Percentiles rank a stretch among this genome's conserved stretches.
Evolutionary conservation across 2,113 vertebrate genomes (phyloP).

Genomic region (Siphamia tubifer): DNA sequence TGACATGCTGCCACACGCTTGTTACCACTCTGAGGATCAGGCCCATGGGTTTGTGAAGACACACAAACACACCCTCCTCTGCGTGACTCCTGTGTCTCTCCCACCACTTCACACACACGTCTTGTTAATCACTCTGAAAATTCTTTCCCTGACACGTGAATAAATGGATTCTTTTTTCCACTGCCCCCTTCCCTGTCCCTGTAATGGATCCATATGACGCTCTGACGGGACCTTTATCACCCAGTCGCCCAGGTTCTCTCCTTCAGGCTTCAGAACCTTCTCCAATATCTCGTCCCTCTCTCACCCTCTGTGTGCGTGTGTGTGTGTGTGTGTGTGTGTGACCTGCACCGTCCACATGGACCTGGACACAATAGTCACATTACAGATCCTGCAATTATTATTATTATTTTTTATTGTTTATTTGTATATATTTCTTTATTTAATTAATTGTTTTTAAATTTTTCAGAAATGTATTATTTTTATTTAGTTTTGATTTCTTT

Average conservation of each 20-base stretch:
- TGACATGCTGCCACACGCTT: slow-evolving; percentile 71
- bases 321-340: too few species aligned
- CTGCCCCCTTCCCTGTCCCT: slow-evolving; percentile 15
- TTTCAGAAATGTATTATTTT: too few species aligned
- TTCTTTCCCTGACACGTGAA: slow-evolving; percentile 4
- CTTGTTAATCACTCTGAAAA: slow-evolving; percentile 2
- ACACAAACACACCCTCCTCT: slow-evolving; percentile 1
- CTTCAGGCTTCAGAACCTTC: slow-evolving; percentile 15
- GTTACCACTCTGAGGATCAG: slow-evolving; percentile 52
- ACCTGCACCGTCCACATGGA: too few species aligned
- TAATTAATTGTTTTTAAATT: too few species aligned
- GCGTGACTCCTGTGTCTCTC: slow-evolving; percentile 15
- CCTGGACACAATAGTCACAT: too few species aligned
- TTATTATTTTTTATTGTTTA: too few species aligned
- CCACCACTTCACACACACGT: slow-evolving; percentile 15
- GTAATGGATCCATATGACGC: slow-evolving; percentile 46
- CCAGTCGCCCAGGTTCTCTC: slow-evolving; percentile 29
- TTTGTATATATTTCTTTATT: too few species aligned
- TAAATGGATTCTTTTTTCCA: slow-evolving; percentile 5
- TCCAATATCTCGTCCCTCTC: slow-evolving; percentile 28
- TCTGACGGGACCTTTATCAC: slow-evolving; percentile 38
- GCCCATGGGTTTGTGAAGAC: slow-evolving; percentile 28
- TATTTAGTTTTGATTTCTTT: too few species aligned
- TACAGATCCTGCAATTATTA: too few species aligned
- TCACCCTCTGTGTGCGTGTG: slow-evolving; percentile 30